Conservation (phyloP, 1,140 invertebrate genomes). For the Rhynchophorus ferrugineus region DNA sequence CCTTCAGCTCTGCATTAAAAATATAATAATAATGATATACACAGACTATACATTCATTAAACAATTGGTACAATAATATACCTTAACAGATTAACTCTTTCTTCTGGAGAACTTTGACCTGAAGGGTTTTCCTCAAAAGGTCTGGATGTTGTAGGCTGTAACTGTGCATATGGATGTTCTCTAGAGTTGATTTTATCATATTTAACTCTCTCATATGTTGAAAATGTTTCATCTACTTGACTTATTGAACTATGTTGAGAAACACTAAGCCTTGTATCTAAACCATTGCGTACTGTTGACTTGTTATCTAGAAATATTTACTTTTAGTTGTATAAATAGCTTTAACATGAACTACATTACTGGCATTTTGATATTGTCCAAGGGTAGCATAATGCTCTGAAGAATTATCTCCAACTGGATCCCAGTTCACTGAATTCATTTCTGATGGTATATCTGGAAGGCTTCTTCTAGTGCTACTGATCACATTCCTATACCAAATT, state of each 20-base stretch:
- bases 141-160: slow-evolving; percentile 40
- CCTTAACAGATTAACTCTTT: slow-evolving; percentile 28
- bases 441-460: slow-evolving; percentile 56
- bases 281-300: slow-evolving; percentile 30
- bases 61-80: slow-evolving; percentile 7
- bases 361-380: slow-evolving; percentile 39
- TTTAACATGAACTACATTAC: slow-evolving; percentile 13
- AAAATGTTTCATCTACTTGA: slow-evolving; percentile 50
- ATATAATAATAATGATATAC: neutral
- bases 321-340: neutral
- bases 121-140: slow-evolving; percentile 15
- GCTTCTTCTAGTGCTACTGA: slow-evolving; percentile 51
- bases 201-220: slow-evolving; percentile 53
- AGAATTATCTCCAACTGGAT: slow-evolving; percentile 47
- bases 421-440: slow-evolving; percentile 42
- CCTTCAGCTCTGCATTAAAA: slow-evolving; percentile 21
- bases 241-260: slow-evolving; percentile 52
- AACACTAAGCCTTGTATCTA: slow-evolving; percentile 42
- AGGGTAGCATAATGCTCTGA: slow-evolving; percentile 62
- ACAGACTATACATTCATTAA: slow-evolving; percentile 1
- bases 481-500: slow-evolving; percentile 18
- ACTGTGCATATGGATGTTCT: slow-evolving; percentile 63
- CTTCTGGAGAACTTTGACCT: slow-evolving; percentile 15
- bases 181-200: slow-evolving; percentile 47
- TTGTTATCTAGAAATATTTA: slow-evolving; percentile 30